A percentile compares a stretch with the other conserved stretches of the same genome.
Conservation (phyloP, 2,888 invertebrate genomes). For the Papilio gigon region DNA sequence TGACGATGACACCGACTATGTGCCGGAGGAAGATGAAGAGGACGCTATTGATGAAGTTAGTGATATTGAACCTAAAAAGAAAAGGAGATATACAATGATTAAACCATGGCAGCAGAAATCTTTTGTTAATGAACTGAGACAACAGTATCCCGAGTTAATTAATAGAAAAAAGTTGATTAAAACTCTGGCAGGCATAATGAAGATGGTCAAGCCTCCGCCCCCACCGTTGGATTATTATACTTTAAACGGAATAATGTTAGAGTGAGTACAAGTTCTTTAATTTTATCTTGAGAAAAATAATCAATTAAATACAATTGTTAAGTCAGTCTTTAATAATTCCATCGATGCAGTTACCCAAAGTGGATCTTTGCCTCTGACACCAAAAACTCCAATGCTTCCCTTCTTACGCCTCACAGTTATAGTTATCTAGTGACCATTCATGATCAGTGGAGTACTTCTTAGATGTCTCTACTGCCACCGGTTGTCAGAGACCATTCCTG, state of each 20-base stretch:
- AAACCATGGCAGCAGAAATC: constrained; percentile 48
- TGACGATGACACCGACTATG: constrained; percentile 43
- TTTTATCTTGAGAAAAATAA: not conserved
- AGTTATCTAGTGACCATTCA: not conserved
- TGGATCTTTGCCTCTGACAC: too few relatives aligned
- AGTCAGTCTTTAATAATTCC: too few relatives aligned
- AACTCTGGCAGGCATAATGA: constrained; percentile 64
- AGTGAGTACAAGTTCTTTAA: constrained; percentile 55
- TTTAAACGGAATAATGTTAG: constrained; percentile 55
- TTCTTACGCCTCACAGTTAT: too few relatives aligned
- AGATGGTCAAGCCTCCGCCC: constrained; percentile 56
- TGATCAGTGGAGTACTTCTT: constrained; percentile 37
- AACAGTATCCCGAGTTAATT: constrained; percentile 59
- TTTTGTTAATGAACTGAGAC: constrained; percentile 60
- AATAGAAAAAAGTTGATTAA: constrained; percentile 57
- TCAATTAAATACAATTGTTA: too few relatives aligned
- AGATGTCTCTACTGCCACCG: constrained; percentile 62
- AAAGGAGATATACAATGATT: constrained; percentile 47
- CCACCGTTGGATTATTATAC: constrained; percentile 59
- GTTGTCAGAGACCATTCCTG: constrained; percentile 51
- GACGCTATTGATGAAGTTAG: constrained; percentile 37
- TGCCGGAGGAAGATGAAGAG: constrained; percentile 40
- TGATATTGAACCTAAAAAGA: constrained; percentile 47
- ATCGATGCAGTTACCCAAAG: too few relatives aligned
- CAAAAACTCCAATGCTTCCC: too few relatives aligned